Evolutionary conservation across 2,797 vertebrate genomes (phyloP), one percentile per base, ranked within the genome.

Genomic region (Silurus lanzhouensis): DNA sequence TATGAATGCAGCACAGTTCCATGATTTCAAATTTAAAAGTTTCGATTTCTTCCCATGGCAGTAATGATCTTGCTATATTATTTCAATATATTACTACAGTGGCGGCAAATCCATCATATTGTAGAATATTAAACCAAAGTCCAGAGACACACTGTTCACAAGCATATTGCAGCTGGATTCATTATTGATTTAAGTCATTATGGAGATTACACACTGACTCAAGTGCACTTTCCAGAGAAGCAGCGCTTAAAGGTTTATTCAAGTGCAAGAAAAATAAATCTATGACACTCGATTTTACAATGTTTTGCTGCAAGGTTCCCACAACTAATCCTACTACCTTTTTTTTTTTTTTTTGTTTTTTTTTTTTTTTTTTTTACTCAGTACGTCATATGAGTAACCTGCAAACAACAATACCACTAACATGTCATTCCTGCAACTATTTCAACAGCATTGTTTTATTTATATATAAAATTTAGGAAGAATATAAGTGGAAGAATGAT

Each of bases 11-110:
- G 61, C 81, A 55, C 78, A 85, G 77, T 75, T 57, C 63, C 27
- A 89, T 87, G n/a, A 86, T 89, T 86, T 82, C 25, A 72, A 90
- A 87, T 84, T 87, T 85, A 76, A 85, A 66, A 83, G 85, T n/a
- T 64, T 25, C 66, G 66, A 70, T 88, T 90, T 77, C 70, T 87
- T 83, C 55, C 72, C 81, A 55, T 76, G 64, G 67, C 61, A 84
- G 70, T 89, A 89, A 87, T 88, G 84, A 67, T 77, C 67, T 66
- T 79, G 72, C 83, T 88, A 85, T 89, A 90, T 87, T 91, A 87
- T 83, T 70, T 57, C 71, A 77, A 63, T 90, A 88, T 87, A 87
- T 91, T 86, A 88, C 67, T 66, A 71, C 83, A 87, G 85, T 61
- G 72, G 60, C 70, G 72, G 82, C 77, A 79, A 83, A 87, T 89